Conservation (phyloP, 2,888 invertebrate species). For the Nemotelus pantherinus region DNA sequence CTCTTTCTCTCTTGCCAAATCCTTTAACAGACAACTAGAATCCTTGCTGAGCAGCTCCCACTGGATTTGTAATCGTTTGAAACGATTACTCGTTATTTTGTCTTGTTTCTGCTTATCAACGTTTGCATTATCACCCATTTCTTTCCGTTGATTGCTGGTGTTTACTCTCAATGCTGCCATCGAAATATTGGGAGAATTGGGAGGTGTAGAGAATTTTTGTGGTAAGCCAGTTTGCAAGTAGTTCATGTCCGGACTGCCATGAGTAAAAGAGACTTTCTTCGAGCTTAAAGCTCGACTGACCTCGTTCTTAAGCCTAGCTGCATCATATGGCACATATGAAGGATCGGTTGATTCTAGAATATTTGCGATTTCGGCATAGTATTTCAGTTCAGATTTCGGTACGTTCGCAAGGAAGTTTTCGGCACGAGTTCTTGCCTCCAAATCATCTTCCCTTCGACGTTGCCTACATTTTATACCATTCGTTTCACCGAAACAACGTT, state of each 20-base stretch:
- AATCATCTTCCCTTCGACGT: constrained; percentile 55
- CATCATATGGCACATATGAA: constrained; percentile 59
- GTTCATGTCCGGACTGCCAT: constrained; percentile 50
- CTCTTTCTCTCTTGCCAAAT: constrained; percentile 61
- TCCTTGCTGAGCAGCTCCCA: constrained; percentile 65
- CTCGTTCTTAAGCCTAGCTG: constrained; percentile 64
- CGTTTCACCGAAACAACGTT: constrained; percentile 31
- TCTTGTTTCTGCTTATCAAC: constrained; percentile 58
- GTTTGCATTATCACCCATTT: constrained; percentile 44
- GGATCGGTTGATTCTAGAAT: constrained; percentile 62
- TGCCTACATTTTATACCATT: constrained; percentile 42
- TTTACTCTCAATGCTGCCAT: constrained; percentile 61
- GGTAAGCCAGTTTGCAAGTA: constrained; percentile 51
- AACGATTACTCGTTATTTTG: constrained; percentile 64
- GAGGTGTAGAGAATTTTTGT: constrained; percentile 70
- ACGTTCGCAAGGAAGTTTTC: constrained; percentile 63
- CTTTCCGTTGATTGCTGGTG: constrained; percentile 47
- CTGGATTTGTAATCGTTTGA: constrained; percentile 64
- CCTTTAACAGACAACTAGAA: constrained; percentile 61
- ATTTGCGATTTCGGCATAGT: constrained; percentile 64
- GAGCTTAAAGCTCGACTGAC: constrained; percentile 64
- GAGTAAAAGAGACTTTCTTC: constrained; percentile 64
- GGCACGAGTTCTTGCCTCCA: constrained; percentile 63
- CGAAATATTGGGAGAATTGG: constrained; percentile 80
- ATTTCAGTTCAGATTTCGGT: constrained; percentile 64